Conservation (phyloP, 2,888 invertebrate genomes). For the Cantharis rustica region DNA sequence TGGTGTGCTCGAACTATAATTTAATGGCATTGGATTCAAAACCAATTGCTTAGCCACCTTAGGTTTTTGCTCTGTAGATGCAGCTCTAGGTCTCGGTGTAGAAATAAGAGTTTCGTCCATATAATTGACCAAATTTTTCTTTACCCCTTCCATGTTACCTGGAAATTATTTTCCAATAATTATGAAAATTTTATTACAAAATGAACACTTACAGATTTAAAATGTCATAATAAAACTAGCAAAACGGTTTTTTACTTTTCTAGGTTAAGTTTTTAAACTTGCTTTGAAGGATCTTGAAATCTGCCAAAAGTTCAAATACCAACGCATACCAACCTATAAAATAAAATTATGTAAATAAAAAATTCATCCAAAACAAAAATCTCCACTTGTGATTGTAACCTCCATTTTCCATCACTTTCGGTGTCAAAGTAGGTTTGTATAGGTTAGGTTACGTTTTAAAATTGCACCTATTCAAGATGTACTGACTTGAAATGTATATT, state of each 20-base stretch:
- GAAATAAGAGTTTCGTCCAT: slow-evolving; percentile 29
- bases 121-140: slow-evolving; percentile 19
- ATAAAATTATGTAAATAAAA: no score
- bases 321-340: no score
- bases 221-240: neutral
- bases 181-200: neutral
- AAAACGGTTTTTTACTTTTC: neutral
- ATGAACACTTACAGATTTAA: neutral
- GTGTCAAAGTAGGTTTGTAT: neutral
- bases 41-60: slow-evolving; percentile 19
- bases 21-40: slow-evolving; percentile 8
- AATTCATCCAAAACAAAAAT: no score
- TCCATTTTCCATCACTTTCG: no score
- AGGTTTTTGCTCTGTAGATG: slow-evolving; percentile 54
- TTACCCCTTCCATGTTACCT: neutral
- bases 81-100: slow-evolving; percentile 55
- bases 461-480: neutral
- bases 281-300: neutral
- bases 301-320: no score
- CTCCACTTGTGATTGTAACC: no score
- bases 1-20: slow-evolving; percentile 3
- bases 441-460: neutral
- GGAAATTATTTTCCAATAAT: neutral
- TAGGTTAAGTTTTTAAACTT: neutral
- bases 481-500: neutral